phyloP scores from a whole-genome alignment of 2,113 vertebrate genomes.

The Sus scrofa region T2T-Sscrofa CM000826.6:59337001-59337500 shows the following conservation, averaged over 20 bases:
- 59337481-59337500: slow-evolving; percentile 55
- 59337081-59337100: slow-evolving; percentile 78
- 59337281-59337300: slow-evolving; percentile 60
- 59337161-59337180: slow-evolving; percentile 70
- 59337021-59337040: slow-evolving; percentile 81
- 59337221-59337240: slow-evolving; percentile 58
- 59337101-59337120: slow-evolving; percentile 79
- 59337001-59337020: slow-evolving; percentile 85
- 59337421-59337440: slow-evolving; percentile 49
- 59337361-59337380: slow-evolving; percentile 60
- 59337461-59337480: slow-evolving; percentile 12
- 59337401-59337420: slow-evolving; percentile 48
- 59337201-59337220: slow-evolving; percentile 51
- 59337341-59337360: slow-evolving; percentile 50
- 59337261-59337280: slow-evolving; percentile 41
- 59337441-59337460: not conserved
- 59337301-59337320: slow-evolving; percentile 49
- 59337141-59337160: slow-evolving; percentile 39
- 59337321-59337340: slow-evolving; percentile 64
- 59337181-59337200: slow-evolving; percentile 18
- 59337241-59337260: slow-evolving; percentile 43
- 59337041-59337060: slow-evolving; percentile 87
- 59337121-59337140: slow-evolving; percentile 44
- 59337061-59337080: slow-evolving; percentile 84
- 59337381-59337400: slow-evolving; percentile 60